Conservation (phyloP, 2,888 invertebrate genomes). For the Keiferia lycopersicella region DNA sequence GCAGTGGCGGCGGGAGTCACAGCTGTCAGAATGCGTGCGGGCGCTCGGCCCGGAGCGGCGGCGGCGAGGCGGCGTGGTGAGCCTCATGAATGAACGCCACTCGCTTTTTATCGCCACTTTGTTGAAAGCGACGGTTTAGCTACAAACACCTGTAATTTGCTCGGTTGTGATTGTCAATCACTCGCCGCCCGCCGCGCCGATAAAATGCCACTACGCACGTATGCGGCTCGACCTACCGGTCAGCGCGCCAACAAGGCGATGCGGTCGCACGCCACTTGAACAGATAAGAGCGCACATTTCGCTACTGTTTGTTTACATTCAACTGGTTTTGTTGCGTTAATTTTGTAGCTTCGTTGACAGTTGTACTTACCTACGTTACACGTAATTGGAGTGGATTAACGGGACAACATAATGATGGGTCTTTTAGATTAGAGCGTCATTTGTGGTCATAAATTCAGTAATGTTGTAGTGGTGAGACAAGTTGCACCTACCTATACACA, state of each 20-base stretch:
- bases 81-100: slow-evolving; percentile 47
- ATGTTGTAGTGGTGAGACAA: neutral
- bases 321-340: slow-evolving; percentile 11
- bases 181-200: slow-evolving; percentile 41
- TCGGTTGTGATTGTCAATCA: slow-evolving; percentile 59
- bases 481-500: too few species aligned
- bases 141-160: slow-evolving; percentile 71
- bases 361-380: neutral
- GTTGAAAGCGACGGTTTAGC: slow-evolving; percentile 62
- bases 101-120: slow-evolving; percentile 71
- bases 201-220: slow-evolving; percentile 36
- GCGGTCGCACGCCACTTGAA: neutral
- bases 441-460: slow-evolving; percentile 9
- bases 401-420: neutral
- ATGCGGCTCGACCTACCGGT: neutral
- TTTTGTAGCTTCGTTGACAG: slow-evolving; percentile 11
- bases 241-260: neutral
- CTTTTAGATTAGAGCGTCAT: neutral
- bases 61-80: slow-evolving; percentile 31
- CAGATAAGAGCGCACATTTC: neutral
- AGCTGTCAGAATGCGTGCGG: slow-evolving; percentile 26
- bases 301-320: slow-evolving; percentile 8
- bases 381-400: slow-evolving; percentile 1
- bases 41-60: slow-evolving; percentile 24
- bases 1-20: neutral